Evolutionary conservation across 2,888 invertebrate species (phyloP), one percentile per base, ranked within the genome.

Genomic region (Chrysomela aeneicollis): DNA sequence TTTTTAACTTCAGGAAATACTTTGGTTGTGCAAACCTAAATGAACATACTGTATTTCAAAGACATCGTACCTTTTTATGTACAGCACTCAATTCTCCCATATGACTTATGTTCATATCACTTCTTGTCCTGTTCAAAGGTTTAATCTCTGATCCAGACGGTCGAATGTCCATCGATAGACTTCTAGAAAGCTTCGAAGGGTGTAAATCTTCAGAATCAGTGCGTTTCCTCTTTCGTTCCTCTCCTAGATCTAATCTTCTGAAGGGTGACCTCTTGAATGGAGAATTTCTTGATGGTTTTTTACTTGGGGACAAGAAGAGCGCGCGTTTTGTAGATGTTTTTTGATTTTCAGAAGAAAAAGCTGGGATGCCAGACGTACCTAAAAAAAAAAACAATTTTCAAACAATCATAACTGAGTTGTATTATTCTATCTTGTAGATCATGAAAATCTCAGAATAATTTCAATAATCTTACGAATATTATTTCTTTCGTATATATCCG

Each of bases 41-140:
- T n/a, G n/a, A n/a, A n/a, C n/a, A n/a, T n/a, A n/a, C n/a, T n/a
- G n/a, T n/a, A n/a, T n/a, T n/a, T n/a, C n/a, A n/a, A 26, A 26
- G 6, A 17, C 37, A 35, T 26, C 74, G 73, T 74, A 89, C 90
- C 87, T 90, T 89, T 78, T 88, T 89, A 77, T 90, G 87, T 30
- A 83, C 82, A 60, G 88, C 88, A 72, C 87, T 89, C 54, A 90
- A 78, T 71, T 89, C 88, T 0, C 79, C 80, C 54, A 60, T 71
- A 19, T 66, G 50, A 6, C 67, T 67, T n/a, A 72, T 19, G 54
- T 54, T 69, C 35, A 71, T 32, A 6, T 76, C 74, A 46, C 74
- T 75, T 30, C 69, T 72, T 9, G 73, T 67, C 50, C 73, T 71
- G 21, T 50, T 30, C 2, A 19, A 1, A 17, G 50, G 9, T 12